A percentile compares a stretch with the other conserved stretches of the same genome.
Evolutionary conservation across 1,140 invertebrate genomes (phyloP).

Genomic region (Cyclina sinensis): DNA sequence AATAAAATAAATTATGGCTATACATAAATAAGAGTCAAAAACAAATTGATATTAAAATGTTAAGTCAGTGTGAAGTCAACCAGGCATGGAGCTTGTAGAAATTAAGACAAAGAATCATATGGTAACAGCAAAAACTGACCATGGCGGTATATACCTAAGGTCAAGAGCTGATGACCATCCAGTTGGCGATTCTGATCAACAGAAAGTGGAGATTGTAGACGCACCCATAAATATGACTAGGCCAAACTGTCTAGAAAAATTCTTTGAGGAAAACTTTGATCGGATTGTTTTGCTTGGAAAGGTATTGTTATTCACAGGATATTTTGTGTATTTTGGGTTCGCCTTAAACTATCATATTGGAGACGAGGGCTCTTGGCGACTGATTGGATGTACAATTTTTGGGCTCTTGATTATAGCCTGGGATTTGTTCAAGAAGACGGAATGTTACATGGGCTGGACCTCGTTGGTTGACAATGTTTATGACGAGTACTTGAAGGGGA

Average conservation of each 20-base stretch:
- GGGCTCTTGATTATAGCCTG: slow-evolving; percentile 12
- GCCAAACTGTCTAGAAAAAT: background rate
- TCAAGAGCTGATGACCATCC: background rate
- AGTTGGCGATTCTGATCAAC: background rate
- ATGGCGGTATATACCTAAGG: background rate
- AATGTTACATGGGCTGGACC: background rate
- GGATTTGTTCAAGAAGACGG: slow-evolving; percentile 27
- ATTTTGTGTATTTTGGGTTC: slow-evolving; percentile 45
- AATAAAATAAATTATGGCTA: too few relatives aligned
- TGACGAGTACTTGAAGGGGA: slow-evolving; percentile 29
- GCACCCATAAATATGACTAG: background rate
- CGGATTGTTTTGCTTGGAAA: background rate
- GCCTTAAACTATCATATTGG: slow-evolving; percentile 30
- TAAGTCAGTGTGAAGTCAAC: background rate
- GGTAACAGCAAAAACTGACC: background rate
- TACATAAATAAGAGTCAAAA: too few relatives aligned
- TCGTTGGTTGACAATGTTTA: background rate
- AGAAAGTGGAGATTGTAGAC: background rate
- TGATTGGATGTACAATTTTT: slow-evolving; percentile 9
- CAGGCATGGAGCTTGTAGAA: background rate
- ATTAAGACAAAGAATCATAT: background rate
- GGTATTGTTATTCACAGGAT: slow-evolving; percentile 10
- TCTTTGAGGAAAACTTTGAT: background rate
- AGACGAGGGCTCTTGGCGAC: slow-evolving; percentile 36
- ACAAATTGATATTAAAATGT: too few relatives aligned